Percentiles rank a stretch among this genome's conserved stretches.
phyloP scores from a whole-genome alignment of 2,888 invertebrate species.

The Orthosia cruda region DNA sequence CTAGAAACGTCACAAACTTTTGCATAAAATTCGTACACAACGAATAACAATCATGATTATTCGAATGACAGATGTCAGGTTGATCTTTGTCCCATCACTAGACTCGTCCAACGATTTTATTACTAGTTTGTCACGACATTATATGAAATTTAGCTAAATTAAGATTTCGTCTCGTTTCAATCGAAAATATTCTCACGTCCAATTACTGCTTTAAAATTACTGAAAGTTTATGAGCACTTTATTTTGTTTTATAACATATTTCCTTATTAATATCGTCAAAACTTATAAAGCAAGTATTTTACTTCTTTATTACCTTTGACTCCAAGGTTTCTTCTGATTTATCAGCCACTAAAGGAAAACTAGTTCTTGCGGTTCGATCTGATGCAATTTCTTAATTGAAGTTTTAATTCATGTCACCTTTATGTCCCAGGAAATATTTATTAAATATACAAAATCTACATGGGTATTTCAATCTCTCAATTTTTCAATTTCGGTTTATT shows the following conservation, averaged over 20 bases:
- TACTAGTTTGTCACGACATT: slow-evolving; percentile 76
- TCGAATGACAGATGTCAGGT: slow-evolving; percentile 16
- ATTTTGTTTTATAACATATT: slow-evolving; percentile 38
- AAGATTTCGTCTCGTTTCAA: slow-evolving; percentile 18
- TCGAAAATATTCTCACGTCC: slow-evolving; percentile 40
- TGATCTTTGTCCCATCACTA: slow-evolving; percentile 39
- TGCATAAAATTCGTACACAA: not conserved
- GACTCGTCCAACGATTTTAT: slow-evolving; percentile 56
- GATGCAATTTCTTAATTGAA: slow-evolving; percentile 22
- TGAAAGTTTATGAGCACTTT: slow-evolving; percentile 36
- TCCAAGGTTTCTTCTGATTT: slow-evolving; percentile 45
- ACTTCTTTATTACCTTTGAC: slow-evolving; percentile 36
- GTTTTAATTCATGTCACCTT: not conserved
- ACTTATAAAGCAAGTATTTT: slow-evolving; percentile 33
- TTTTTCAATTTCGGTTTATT: not conserved
- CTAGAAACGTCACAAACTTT: not conserved
- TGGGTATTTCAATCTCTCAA: not conserved
- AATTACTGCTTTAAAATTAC: slow-evolving; percentile 46
- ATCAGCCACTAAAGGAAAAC: slow-evolving; percentile 39
- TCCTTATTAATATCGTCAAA: slow-evolving; percentile 52
- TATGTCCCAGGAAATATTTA: not conserved
- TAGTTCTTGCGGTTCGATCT: slow-evolving; percentile 26
- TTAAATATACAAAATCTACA: not conserved
- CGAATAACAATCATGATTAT: slow-evolving; percentile 3
- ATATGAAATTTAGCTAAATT: slow-evolving; percentile 41